Evolutionary conservation across 1,140 invertebrate species (phyloP), one percentile per base, ranked within the genome.

Genomic region (Drosophila chauvacae): DNA sequence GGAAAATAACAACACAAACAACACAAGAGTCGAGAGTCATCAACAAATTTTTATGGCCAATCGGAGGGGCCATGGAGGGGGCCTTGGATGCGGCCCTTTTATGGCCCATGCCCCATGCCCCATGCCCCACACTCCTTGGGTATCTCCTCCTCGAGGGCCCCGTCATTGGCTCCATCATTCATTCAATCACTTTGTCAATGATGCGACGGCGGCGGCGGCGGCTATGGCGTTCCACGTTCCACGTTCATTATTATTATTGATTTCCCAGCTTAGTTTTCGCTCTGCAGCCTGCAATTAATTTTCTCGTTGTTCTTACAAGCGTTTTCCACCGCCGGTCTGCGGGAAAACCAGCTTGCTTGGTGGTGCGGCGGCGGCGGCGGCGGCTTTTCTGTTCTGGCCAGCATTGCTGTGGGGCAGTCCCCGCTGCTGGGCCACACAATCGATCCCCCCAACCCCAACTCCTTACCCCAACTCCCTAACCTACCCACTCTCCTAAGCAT

Each of bases 151-250:
- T 48, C 10, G 55, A 16, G 30, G 56, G 39, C 42, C 28, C 35
- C 50, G 30, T 50, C 73, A 56, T 51, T 50, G 63, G 73, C 28
- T 77, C 59, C 84, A 79, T 75, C 85, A 80, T 84, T 88, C 84
- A 88, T 88, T 88, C 84, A 88, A 88, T 90, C 84, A 88, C 82
- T 88, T 88, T 90, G 85, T 88, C 84, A 88, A 88, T 88, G 84
- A 90, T 88, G 65, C 41, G 30, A 30, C 30, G 11, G 44, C 44
- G 45, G 30, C 65, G 28, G 23, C 81, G 70, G 71, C 26, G 26
- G 26, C 26, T 4, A 0, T 71, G 69, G 63, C 82, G 51, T 35
- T 80, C 60, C 68, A 58, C 65, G 69, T 48, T 70, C 16, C 76
- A 69, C 44, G 80, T 84, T 86, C 80, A 88, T 88, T 90, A 88